A percentile compares a stretch with the other conserved stretches of the same genome.
Conservation (phyloP, 2,113 vertebrate genomes). For the Heloderma charlesbogerti region DNA sequence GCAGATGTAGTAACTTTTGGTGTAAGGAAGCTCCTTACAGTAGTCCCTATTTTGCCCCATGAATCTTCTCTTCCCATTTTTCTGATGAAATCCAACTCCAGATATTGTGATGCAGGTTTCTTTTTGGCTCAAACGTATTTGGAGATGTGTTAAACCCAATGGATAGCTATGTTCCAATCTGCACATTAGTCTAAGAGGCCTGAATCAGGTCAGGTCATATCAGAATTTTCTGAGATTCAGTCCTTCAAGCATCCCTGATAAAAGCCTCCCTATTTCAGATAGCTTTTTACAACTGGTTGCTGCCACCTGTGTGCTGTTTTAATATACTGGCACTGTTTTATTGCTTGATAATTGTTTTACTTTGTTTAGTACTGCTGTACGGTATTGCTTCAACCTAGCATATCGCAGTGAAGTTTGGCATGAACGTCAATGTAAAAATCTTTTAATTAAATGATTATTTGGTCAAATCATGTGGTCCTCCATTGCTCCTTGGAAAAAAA, state of each 20-base stretch:
- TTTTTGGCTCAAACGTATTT: background rate
- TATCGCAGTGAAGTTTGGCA: background rate
- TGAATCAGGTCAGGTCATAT: no score
- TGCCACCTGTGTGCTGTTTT: no score
- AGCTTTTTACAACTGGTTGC: no score
- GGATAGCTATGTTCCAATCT: background rate
- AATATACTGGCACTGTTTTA: background rate
- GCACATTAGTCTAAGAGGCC: background rate
- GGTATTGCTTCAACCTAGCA: background rate
- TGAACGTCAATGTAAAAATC: background rate
- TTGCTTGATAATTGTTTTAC: no score
- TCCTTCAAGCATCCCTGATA: background rate
- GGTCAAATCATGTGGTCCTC: background rate
- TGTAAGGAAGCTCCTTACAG: background rate
- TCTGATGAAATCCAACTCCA: background rate
- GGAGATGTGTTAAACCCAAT: background rate
- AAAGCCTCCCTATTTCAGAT: no score
- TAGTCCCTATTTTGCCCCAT: background rate
- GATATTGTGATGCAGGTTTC: no score
- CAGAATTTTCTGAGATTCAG: background rate
- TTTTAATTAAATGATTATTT: background rate
- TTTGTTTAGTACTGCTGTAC: no score
- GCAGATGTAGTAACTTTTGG: background rate
- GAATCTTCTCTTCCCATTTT: background rate
- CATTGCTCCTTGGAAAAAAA: background rate